Percentiles rank a stretch among this genome's conserved stretches.
phyloP scores from a whole-genome alignment of 2,797 vertebrate genomes.

The Tokudaia tokunoshimensis region DNA sequence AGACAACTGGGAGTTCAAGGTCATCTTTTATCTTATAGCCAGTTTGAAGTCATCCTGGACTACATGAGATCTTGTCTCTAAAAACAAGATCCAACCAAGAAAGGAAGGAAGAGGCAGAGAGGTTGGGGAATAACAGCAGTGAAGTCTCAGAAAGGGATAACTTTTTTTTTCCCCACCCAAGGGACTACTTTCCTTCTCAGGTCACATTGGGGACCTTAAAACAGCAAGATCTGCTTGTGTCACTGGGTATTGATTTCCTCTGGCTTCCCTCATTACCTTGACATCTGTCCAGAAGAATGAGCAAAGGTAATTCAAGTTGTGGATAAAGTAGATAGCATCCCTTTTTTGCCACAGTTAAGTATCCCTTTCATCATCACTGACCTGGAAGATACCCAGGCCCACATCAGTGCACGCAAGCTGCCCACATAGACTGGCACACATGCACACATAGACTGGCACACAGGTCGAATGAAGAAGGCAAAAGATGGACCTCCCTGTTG shows the following conservation, averaged over 20 bases:
- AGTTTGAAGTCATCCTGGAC: background rate
- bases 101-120: background rate
- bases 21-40: background rate
- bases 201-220: background rate
- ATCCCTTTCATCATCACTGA: background rate
- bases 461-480: background rate
- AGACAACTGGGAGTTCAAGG: background rate
- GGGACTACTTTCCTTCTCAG: background rate
- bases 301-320: background rate
- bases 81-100: background rate
- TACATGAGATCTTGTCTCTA: background rate
- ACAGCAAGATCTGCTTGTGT: background rate
- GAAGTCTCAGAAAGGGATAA: background rate
- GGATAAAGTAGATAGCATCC: background rate
- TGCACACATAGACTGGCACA: background rate
- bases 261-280: background rate
- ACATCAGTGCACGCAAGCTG: background rate
- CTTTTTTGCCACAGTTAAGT: background rate
- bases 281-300: background rate
- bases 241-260: background rate
- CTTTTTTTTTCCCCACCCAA: background rate
- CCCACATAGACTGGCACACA: background rate
- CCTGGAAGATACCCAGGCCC: background rate
- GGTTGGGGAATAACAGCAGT: background rate
- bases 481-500: background rate